Percentiles rank a stretch among this genome's conserved stretches.
phyloP scores from a whole-genome alignment of 2,888 invertebrate species.

The Lithophane semibrunnea region DNA sequence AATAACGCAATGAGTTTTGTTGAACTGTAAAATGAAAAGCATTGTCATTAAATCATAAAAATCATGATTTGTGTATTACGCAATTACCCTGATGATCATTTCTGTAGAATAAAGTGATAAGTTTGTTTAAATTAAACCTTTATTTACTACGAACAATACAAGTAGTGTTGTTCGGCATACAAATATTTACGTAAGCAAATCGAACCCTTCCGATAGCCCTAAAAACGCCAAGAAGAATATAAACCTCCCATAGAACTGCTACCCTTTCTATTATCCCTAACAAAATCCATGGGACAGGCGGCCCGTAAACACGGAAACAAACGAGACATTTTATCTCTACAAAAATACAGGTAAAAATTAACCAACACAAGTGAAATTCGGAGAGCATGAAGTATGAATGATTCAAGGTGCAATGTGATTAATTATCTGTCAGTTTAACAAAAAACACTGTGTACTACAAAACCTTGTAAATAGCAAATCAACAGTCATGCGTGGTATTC shows the following conservation, averaged over 20 bases:
- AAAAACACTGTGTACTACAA: background rate
- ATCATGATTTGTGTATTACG: background rate
- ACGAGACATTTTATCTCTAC: slow-evolving; percentile 56
- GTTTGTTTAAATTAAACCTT: slow-evolving; percentile 10
- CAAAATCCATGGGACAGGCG: slow-evolving; percentile 50
- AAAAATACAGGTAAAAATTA: slow-evolving; percentile 64
- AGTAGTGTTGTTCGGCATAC: background rate
- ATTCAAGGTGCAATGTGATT: slow-evolving; percentile 2
- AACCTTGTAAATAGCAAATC: background rate
- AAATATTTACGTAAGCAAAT: slow-evolving; percentile 31
- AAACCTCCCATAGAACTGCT: slow-evolving; percentile 42
- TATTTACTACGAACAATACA: background rate
- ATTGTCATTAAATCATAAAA: background rate
- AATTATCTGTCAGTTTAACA: background rate
- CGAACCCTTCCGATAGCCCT: slow-evolving; percentile 16
- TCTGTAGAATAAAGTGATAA: background rate
- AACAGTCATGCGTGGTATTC: background rate
- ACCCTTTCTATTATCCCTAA: slow-evolving; percentile 56
- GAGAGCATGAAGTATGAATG: slow-evolving; percentile 20
- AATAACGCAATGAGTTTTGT: background rate
- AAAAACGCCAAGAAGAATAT: slow-evolving; percentile 38
- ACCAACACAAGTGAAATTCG: slow-evolving; percentile 28
- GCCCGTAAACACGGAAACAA: slow-evolving; percentile 54
- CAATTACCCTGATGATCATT: background rate
- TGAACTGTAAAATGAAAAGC: background rate